Conservation (phyloP, 1,140 invertebrate species). For the Drosophila littoralis region DNA sequence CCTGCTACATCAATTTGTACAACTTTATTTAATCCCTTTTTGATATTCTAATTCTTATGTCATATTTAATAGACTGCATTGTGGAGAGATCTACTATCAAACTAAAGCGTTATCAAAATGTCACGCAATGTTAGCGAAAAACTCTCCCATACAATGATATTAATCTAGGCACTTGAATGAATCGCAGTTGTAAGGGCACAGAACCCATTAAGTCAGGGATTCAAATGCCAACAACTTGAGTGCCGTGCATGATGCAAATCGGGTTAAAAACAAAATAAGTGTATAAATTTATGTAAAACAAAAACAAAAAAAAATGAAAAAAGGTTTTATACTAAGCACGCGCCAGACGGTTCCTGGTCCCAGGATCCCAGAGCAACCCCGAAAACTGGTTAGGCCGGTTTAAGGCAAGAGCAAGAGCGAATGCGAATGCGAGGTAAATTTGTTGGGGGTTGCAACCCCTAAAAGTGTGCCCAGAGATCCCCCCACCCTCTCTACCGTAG, state of each 20-base stretch:
- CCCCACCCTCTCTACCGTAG: conserved; percentile 23
- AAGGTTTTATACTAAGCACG: conserved; percentile 52
- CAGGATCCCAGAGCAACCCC: conserved; percentile 48
- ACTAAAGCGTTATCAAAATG: conserved; percentile 54
- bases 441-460: conserved; percentile 49
- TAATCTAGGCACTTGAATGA: conserved; percentile 51
- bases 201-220: conserved; percentile 60
- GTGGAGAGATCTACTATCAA: conserved; percentile 80
- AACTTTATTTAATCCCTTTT: too few relatives aligned
- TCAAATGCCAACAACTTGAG: conserved; percentile 56
- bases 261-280: conserved; percentile 11
- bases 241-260: conserved; percentile 55
- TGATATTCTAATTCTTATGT: too few relatives aligned
- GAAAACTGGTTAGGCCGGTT: conserved; percentile 41
- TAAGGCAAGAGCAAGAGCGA: neutral
- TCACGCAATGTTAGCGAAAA: conserved; percentile 75
- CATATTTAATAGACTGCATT: neutral
- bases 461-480: conserved; percentile 32
- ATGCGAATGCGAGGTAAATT: conserved; percentile 6
- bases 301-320: conserved; percentile 5
- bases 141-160: conserved; percentile 47
- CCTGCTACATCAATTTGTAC: too few relatives aligned
- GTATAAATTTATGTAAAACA: neutral
- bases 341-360: conserved; percentile 54
- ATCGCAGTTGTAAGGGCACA: conserved; percentile 25